Conservation (phyloP, 2,113 vertebrate species). For the Lagopus leucura region DNA sequence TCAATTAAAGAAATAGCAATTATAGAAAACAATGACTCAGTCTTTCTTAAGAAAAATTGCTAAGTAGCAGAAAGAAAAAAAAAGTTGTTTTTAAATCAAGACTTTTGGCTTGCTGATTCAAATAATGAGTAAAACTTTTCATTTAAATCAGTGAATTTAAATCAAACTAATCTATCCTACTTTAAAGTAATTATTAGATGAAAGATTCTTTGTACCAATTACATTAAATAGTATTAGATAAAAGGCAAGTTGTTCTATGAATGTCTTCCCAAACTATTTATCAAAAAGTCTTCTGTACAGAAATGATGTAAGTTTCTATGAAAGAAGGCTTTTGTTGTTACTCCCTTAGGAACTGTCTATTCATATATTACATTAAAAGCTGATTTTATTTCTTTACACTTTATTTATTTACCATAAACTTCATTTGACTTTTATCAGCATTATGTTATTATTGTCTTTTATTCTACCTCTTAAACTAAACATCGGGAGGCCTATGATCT, state of each 20-base stretch:
- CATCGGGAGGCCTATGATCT: neutral
- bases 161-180: constrained; percentile 34
- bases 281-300: neutral
- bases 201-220: neutral
- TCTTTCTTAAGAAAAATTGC: neutral
- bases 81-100: neutral
- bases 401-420: neutral
- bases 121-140: neutral
- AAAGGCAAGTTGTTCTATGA: neutral
- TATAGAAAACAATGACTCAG: neutral
- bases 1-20: neutral
- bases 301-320: neutral
- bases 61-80: neutral
- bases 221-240: neutral
- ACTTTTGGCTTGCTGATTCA: neutral
- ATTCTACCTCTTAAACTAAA: neutral
- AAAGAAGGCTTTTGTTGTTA: neutral
- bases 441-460: neutral
- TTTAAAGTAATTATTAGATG: constrained; percentile 17
- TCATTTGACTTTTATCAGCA: neutral
- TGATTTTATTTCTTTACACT: neutral
- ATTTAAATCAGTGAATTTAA: constrained; percentile 13
- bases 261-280: neutral
- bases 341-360: neutral
- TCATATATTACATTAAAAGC: neutral